Conservation (phyloP, 2,113 vertebrate genomes). For the Castor canadensis region DNA sequence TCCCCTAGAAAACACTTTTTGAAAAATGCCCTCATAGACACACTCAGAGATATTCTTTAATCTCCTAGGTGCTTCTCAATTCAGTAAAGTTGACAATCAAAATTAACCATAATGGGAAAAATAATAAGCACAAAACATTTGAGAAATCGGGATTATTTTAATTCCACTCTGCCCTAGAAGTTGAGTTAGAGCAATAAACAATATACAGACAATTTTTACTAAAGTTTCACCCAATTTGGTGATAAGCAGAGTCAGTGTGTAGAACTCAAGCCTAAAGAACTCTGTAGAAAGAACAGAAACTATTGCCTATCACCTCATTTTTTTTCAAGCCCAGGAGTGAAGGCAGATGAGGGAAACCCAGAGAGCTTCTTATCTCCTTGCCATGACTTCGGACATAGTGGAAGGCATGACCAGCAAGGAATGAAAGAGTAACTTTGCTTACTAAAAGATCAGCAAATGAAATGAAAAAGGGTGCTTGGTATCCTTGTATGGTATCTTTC, state of each 20-base stretch:
- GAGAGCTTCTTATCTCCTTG: neutral
- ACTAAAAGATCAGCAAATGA: neutral
- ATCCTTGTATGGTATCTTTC: fast-evolving
- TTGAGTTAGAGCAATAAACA: neutral
- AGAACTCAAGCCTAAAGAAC: neutral
- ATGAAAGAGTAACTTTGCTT: neutral
- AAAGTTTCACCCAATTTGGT: neutral
- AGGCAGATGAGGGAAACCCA: neutral
- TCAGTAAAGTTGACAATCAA: neutral
- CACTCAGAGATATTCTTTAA: too few species aligned
- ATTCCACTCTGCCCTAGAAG: neutral
- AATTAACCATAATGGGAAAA: neutral
- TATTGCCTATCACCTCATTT: neutral
- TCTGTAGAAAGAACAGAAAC: neutral
- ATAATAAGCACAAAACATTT: neutral
- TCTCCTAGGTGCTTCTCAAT: too few species aligned
- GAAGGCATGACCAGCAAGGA: neutral
- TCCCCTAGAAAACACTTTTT: neutral
- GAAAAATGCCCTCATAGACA: neutral
- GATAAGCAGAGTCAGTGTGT: neutral
- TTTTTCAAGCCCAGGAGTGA: neutral
- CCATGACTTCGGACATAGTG: neutral
- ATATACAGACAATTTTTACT: neutral
- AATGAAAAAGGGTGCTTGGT: neutral
- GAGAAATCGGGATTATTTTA: neutral